These are phyloP conservation scores for Pogonocherus hispidulus DNA, from an alignment of 2,888 invertebrate species.

Conservation along the genomic window DNA sequence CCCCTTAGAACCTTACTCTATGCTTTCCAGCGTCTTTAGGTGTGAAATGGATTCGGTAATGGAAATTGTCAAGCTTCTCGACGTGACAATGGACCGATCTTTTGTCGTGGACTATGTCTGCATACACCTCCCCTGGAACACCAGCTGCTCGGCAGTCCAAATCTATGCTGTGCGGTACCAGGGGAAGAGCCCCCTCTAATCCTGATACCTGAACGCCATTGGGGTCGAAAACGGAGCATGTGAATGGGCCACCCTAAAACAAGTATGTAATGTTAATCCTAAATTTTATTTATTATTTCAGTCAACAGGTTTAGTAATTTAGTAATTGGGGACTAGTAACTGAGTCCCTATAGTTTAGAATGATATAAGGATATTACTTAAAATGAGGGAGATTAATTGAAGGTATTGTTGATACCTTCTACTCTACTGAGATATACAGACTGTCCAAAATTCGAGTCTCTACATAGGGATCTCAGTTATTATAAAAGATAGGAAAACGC, in stretches of 20 bases:
- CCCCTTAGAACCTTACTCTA: constrained; percentile 69
- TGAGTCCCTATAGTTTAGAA: too few relatives aligned
- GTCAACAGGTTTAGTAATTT: too few relatives aligned
- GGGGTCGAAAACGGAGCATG: constrained; percentile 95
- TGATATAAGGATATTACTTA: too few relatives aligned
- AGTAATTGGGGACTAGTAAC: too few relatives aligned
- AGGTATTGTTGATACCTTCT: too few relatives aligned
- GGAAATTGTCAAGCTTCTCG: constrained; percentile 80
- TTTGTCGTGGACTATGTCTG: constrained; percentile 93
- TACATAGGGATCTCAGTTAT: too few relatives aligned
- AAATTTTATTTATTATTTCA: too few relatives aligned
- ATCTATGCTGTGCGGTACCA: constrained; percentile 90
- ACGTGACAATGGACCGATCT: constrained; percentile 87
- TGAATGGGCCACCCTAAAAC: constrained; percentile 91
- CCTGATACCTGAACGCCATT: constrained; percentile 88
- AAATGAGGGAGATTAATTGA: too few relatives aligned
- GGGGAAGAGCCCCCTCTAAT: constrained; percentile 85
- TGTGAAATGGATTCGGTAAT: constrained; percentile 82
- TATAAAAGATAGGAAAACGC: too few relatives aligned
- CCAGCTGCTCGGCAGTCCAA: constrained; percentile 80
- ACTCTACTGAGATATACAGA: too few relatives aligned
- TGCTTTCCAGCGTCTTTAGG: constrained; percentile 86
- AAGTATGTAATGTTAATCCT: too few relatives aligned
- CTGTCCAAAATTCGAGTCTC: too few relatives aligned
- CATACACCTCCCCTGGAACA: constrained; percentile 87